Base-by-base conservation (phyloP, 2,113 vertebrate species). In the Ploceus nigricollis region DNA sequence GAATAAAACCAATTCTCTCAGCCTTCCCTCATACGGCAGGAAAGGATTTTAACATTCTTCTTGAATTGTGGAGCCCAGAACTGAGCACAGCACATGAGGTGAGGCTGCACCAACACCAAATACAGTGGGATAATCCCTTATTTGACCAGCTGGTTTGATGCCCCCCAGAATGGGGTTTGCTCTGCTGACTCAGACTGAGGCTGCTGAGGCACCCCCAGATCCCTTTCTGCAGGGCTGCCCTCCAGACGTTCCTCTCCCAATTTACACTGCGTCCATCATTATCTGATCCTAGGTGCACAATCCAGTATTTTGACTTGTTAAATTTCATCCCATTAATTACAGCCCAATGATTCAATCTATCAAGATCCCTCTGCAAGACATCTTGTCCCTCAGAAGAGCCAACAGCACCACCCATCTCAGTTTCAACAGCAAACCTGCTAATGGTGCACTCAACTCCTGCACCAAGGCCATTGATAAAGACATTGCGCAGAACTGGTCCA, bases 111-210 rank as follows among this genome's bases (percentile, higher is more conserved):
- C 28, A 54, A 6, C 2, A 8, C 14, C 1, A 2, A 69, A 40
- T 28, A 37, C 13, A 45, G 17, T 4, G 6, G 23, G 9, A 65
- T 24, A 40, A 68, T 69, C 6, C 23, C 40, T 42, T 42, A 42
- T 87, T 45, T 47, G 19, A 37, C 9, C 1, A 1, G 13, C 20
- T 57, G 63, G 11, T 57, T 66, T 42, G 56, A 42, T 48, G 31
- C 0, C 7, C 14, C 6, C 12, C 3, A 3, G 71, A 15, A 16
- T 40, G 45, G 0, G 3, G 7, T 54, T 83, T 54, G 9, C 16
- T 17, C 31, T 22, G 25, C 25, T 76, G 28, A 5, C 39, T 64
- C 33, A 3, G 9, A 4, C 6, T 37, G 57, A 85, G 15, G 37
- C 30, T 88, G 57, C 4, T 4, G 2, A 47, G 11, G 8, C 42